Evolutionary conservation across 2,888 invertebrate species (phyloP).

Genomic region (Trilocha varians): DNA sequence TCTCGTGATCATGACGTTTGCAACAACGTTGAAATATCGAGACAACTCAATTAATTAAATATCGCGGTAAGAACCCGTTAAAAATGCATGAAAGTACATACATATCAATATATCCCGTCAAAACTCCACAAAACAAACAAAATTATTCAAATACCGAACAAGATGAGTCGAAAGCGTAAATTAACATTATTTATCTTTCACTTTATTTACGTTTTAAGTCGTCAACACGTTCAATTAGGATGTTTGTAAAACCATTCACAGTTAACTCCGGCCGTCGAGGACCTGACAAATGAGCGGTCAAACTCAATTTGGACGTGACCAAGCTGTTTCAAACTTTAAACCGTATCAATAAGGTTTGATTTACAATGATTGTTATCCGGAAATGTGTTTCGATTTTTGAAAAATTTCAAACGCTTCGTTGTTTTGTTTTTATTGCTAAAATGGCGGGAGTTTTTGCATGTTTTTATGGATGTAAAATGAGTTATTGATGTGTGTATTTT

Average conservation of each 20-base stretch:
- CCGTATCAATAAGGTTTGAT: not conserved
- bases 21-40: no score
- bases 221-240: not conserved
- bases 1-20: no score
- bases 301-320: not conserved
- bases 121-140: not conserved
- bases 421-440: no score
- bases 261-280: not conserved
- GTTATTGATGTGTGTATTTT: no score
- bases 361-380: not conserved
- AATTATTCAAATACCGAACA: not conserved
- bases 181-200: not conserved
- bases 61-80: no score
- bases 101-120: no score
- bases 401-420: no score
- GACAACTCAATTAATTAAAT: no score
- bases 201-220: not conserved
- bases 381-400: not conserved
- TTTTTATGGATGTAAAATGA: no score
- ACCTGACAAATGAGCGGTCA: not conserved
- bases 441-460: no score
- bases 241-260: slow-evolving; percentile 1
- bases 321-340: not conserved
- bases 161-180: not conserved
- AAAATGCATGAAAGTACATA: no score